Base-by-base conservation (phyloP, 1,140 invertebrate genomes). In the Camponotus pennsylvanicus region DNA sequence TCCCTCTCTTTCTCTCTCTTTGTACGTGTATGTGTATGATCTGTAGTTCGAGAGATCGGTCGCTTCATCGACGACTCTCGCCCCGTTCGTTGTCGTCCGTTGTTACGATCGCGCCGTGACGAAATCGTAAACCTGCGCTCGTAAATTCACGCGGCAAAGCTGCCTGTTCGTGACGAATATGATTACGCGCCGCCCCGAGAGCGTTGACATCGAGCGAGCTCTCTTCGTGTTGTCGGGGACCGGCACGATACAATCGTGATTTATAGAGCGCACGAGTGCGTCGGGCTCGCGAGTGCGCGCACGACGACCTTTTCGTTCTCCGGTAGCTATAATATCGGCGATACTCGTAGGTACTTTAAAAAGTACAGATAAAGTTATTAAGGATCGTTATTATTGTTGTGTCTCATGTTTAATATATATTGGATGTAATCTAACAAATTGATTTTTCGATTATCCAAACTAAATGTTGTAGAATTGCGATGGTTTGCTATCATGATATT, bases 91-190 rank as follows among this genome's bases (percentile, higher is more conserved):
- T 79, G 45, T 32, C 13, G 27, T n/a, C n/a, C 70, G 45, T 6
- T 27, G 71, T 59, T 57, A 57, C 49, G 32, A 55, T 67, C 13
- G 37, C 63, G 27, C 79, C 42, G 67, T 59, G 42, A 49, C 45
- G 61, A 88, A 87, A 87, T 91, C 84, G 87, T 89, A 86, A 90
- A 92, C 76, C 49, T 77, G 55, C 49, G 27, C 63, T 90, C 86
- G 84, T 90, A 91, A 91, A 87, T 85, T 75, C 27, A 73, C 57
- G 66, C 67, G 57, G n/a, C 69, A 32, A 76, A 61, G 71, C 78
- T 69, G 67, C 70, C 85, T 77, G 84, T 85, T 89, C 82, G 73
- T 75, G 84, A 88, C 67, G 78, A 86, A 89, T 84, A 90, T 86
- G 85, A 90, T 91, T 89, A 83, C 59, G 63, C 42, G 59, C 11